These are phyloP conservation scores for Parambassis ranga DNA, from an alignment of 2,797 vertebrate species.

Conservation along the genomic window DNA sequence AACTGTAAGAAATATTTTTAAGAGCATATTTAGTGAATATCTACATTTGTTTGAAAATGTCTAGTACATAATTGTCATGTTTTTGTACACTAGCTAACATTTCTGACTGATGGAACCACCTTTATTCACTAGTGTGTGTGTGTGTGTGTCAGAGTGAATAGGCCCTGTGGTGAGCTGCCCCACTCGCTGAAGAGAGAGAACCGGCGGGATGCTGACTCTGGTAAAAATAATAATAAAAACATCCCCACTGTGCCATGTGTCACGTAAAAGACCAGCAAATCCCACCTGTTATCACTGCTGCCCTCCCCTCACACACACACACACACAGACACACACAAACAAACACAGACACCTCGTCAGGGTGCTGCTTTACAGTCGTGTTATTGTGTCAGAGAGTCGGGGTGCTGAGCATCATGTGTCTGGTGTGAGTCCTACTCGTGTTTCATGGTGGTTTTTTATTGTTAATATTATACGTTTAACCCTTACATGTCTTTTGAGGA, in stretches of 20 bases:
- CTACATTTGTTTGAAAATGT: too few relatives aligned
- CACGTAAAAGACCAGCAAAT: slow-evolving; percentile 31
- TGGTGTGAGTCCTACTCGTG: slow-evolving; percentile 30
- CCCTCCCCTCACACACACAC: not conserved
- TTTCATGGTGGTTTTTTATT: not conserved
- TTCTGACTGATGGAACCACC: too few relatives aligned
- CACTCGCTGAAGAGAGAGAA: not conserved
- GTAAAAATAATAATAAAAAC: too few relatives aligned
- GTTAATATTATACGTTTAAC: not conserved
- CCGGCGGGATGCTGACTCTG: slow-evolving; percentile 22
- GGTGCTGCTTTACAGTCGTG: not conserved
- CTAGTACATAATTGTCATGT: too few relatives aligned
- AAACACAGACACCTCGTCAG: not conserved
- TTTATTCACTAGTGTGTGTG: not conserved
- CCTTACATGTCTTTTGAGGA: not conserved
- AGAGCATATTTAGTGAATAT: too few relatives aligned
- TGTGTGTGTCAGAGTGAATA: not conserved
- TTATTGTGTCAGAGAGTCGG: not conserved
- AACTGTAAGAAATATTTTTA: too few relatives aligned
- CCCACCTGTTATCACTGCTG: slow-evolving; percentile 4
- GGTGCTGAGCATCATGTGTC: slow-evolving; percentile 20
- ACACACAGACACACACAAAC: slow-evolving; percentile 3
- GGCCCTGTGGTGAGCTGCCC: not conserved
- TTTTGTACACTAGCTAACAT: too few relatives aligned
- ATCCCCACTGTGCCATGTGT: not conserved